Evolutionary conservation across 35 echinoderm and acorn worm species (phyloP).

Genomic region (Acanthaster planci): DNA sequence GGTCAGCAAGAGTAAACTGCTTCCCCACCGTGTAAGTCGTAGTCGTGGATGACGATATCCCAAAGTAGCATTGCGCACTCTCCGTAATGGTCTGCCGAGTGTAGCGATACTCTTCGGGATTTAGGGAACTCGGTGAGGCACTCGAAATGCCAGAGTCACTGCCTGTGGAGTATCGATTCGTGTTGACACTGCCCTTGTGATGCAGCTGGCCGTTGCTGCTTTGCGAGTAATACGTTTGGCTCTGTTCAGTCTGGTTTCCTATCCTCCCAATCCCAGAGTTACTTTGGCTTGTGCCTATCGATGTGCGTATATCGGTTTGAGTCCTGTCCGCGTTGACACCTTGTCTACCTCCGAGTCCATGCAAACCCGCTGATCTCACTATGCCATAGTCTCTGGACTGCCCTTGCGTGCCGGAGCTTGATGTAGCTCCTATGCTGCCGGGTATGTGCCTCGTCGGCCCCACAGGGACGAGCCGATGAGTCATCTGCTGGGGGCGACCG

Average conservation of each 20-base stretch:
- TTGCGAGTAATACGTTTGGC: constrained; percentile 55
- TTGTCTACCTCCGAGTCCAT: not conserved
- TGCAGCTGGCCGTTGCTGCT: constrained; percentile 26
- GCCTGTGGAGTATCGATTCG: constrained; percentile 37
- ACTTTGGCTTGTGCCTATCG: constrained; percentile 31
- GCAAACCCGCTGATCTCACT: not conserved
- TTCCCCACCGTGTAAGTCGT: constrained; percentile 68
- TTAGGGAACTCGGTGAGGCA: constrained; percentile 51
- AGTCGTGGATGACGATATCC: constrained; percentile 71
- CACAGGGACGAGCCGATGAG: constrained; percentile 1
- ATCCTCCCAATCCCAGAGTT: constrained; percentile 19
- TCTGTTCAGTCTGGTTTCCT: constrained; percentile 40
- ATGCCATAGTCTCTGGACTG: not conserved
- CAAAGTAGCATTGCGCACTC: constrained; percentile 60
- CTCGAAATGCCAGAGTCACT: constrained; percentile 14
- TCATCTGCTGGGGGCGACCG: constrained; percentile 7
- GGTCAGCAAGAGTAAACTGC: constrained; percentile 47
- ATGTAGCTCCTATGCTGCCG: not conserved
- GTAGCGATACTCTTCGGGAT: constrained; percentile 64
- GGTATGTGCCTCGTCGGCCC: not conserved
- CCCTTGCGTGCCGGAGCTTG: not conserved
- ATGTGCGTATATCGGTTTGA: constrained; percentile 19
- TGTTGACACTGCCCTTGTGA: constrained; percentile 23
- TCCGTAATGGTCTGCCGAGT: constrained; percentile 74
- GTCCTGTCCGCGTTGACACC: not conserved